Conservation (phyloP, 37 sponge, comb jelly and placozoan genomes). For the Cliona cf. orientalis region DNA sequence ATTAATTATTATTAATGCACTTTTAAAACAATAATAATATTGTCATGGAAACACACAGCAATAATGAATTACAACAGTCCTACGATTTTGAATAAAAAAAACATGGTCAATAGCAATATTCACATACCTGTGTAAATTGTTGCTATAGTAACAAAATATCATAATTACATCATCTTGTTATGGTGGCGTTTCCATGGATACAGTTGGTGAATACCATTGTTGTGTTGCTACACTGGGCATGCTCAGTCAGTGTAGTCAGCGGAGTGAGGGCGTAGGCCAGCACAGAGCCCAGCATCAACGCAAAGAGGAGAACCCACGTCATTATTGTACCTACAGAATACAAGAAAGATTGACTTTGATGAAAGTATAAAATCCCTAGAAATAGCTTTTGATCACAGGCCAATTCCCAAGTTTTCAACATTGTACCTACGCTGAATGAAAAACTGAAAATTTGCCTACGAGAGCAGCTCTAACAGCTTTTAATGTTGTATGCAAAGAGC, state of each 20-base stretch:
- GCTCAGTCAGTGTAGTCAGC: constrained; percentile 49
- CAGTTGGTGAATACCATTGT: not conserved
- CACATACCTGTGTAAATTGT: too few relatives aligned
- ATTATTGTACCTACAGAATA: constrained; percentile 76
- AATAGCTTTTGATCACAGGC: not conserved
- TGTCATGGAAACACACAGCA: not conserved
- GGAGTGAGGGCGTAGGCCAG: constrained; percentile 68
- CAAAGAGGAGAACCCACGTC: constrained; percentile 53
- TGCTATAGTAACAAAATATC: too few relatives aligned
- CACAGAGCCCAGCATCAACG: constrained; percentile 57
- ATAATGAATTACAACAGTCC: too few relatives aligned
- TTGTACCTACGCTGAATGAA: too few relatives aligned
- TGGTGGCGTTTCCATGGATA: not conserved
- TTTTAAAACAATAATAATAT: not conserved
- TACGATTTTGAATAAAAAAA: too few relatives aligned
- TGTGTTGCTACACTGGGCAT: constrained; percentile 27
- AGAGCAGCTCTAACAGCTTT: not conserved
- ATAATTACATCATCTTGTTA: too few relatives aligned
- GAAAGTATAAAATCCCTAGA: not conserved
- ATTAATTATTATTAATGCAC: not conserved
- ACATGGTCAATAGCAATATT: too few relatives aligned
- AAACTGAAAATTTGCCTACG: too few relatives aligned
- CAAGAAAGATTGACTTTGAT: too few relatives aligned
- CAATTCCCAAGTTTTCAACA: not conserved
- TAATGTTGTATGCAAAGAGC: not conserved